Conservation (phyloP, 2,113 vertebrate genomes). For the Dendropsophus ebraccatus region DNA sequence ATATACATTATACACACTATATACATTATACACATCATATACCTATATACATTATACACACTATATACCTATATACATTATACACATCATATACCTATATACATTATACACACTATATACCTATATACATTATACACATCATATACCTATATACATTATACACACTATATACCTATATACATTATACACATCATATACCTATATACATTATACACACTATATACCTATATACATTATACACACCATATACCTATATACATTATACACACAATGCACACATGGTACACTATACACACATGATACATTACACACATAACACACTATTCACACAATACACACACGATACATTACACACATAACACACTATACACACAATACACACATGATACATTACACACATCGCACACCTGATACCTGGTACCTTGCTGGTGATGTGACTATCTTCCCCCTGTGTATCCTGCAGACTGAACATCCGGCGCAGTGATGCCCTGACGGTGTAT, state of each 20-base stretch:
- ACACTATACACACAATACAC: not conserved
- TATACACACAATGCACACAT: too few species aligned
- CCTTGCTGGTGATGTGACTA: not conserved
- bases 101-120: too few species aligned
- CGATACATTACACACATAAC: not conserved
- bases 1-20: not conserved
- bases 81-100: too few species aligned
- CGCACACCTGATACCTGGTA: not conserved
- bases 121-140: too few species aligned
- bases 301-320: not conserved
- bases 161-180: not conserved
- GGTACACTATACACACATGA: too few species aligned
- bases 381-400: not conserved
- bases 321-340: not conserved
- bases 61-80: not conserved
- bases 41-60: not conserved
- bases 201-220: not conserved
- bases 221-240: too few species aligned
- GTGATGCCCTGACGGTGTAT: conserved; percentile 85
- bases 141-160: not conserved
- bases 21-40: not conserved
- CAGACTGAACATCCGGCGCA: conserved; percentile 88
- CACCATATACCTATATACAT: too few species aligned
- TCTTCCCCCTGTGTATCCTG: not conserved
- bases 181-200: not conserved